phyloP scores from a whole-genome alignment of 2,797 vertebrate genomes.

The Argyrosomus regius region DNA sequence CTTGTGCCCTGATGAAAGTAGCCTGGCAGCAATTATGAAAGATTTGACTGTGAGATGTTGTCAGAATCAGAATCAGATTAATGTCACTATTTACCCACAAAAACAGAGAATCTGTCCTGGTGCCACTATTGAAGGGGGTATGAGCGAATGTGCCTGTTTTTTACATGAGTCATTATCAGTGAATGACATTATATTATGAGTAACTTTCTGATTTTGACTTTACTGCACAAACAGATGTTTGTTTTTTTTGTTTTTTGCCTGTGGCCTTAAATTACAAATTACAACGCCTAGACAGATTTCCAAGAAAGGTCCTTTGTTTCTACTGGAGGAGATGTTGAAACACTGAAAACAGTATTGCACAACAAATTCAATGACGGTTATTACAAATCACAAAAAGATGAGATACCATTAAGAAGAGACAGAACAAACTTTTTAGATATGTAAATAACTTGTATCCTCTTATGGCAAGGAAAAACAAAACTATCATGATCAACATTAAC shows the following conservation, averaged over 20 bases:
- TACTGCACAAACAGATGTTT: background rate
- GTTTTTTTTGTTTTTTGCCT: background rate
- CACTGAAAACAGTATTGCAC: background rate
- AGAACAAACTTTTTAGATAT: background rate
- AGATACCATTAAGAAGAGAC: background rate
- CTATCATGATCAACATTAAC: too few relatives aligned
- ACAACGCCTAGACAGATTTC: background rate
- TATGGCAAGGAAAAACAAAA: too few relatives aligned
- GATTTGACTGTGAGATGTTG: constrained; percentile 21
- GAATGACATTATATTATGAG: constrained; percentile 4
- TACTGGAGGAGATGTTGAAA: background rate
- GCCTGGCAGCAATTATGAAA: constrained; percentile 47
- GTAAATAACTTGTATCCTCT: background rate
- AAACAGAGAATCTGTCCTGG: background rate
- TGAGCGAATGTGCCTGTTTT: constrained; percentile 5
- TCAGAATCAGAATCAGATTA: constrained; percentile 26
- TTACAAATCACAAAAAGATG: background rate
- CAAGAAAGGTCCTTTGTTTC: background rate
- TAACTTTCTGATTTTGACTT: background rate
- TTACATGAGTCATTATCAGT: constrained; percentile 17
- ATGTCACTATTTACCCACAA: constrained; percentile 16
- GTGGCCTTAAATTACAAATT: background rate
- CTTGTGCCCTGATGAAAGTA: constrained; percentile 47
- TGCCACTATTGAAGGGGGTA: constrained; percentile 7
- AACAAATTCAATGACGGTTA: background rate